Evolutionary conservation across 92 coral and sea anemone genomes (phyloP).

Genomic region (Anthopleura xanthogrammica): DNA sequence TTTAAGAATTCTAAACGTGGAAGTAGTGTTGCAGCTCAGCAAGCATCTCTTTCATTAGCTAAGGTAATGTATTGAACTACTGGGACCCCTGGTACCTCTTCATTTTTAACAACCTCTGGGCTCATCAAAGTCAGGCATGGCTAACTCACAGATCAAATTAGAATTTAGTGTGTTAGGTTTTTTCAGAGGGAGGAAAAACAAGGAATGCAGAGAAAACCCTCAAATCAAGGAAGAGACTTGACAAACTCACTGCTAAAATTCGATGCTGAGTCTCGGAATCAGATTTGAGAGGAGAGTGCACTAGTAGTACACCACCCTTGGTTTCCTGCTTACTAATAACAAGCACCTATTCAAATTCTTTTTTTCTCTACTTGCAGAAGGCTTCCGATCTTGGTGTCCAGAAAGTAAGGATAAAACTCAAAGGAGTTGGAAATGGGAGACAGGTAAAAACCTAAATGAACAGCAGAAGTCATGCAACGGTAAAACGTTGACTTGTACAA

Average conservation of each 20-base stretch:
- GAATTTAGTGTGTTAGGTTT: too few species aligned
- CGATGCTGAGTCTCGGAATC: neutral
- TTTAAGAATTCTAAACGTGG: conserved; percentile 90
- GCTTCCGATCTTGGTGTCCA: conserved; percentile 84
- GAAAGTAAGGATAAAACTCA: conserved; percentile 80
- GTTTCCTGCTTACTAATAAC: too few species aligned
- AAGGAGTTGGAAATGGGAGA: conserved; percentile 93
- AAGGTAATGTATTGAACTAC: conserved; percentile 6
- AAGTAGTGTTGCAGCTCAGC: conserved; percentile 92
- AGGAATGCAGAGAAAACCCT: too few species aligned
- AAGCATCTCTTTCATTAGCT: conserved; percentile 87
- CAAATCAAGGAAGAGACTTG: neutral
- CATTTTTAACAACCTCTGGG: neutral
- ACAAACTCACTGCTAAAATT: too few species aligned
- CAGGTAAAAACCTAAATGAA: conserved; percentile 48
- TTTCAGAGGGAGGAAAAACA: too few species aligned
- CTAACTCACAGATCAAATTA: too few species aligned
- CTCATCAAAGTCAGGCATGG: too few species aligned
- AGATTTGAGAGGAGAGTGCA: too few species aligned
- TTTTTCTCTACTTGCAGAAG: conserved; percentile 54
- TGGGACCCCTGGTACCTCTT: neutral
- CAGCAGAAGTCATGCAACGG: too few species aligned
- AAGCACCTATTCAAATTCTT: too few species aligned
- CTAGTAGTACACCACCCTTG: too few species aligned
- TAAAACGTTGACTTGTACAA: too few species aligned